Evolutionary conservation across 2,888 invertebrate genomes (phyloP), one percentile per base, ranked within the genome.

Genomic region (Rotaria magnacalcarata): DNA sequence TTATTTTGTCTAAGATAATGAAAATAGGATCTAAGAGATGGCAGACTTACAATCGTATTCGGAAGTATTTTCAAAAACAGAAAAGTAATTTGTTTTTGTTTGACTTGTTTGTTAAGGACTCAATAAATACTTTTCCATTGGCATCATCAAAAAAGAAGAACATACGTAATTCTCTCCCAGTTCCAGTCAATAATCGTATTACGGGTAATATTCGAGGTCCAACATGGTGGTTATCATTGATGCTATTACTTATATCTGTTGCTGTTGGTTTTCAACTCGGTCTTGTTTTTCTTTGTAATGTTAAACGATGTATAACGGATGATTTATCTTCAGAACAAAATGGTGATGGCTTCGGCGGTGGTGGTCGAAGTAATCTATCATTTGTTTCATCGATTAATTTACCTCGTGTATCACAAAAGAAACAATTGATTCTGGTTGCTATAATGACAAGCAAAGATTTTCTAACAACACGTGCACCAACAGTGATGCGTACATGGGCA

Each of bases 371-470:
- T 10, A 67, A 67, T 19, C 14, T 24, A 10, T n/a, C n/a, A 80
- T 24, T 41, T 24, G 24, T 67, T 6, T 34, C 21, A 47, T 47
- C 80, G n/a, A 14, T 80, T n/a, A 80, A 80, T 80, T 10, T 80
- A 47, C 47, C 43, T 11, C 80, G 80, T 80, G 80, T 80, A 43
- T n/a, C 47, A 47, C n/a, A n/a, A 27, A 58, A 85, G 16, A 87
- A 87, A 85, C 87, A 88, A 84, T 87, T 90, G n/a, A 84, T 90
- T 19, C 95, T 96, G 90, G 95, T 96, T 88, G 98, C 97, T 85
- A 96, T 98, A 19, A 97, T 98, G 97, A 97, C 98, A 2, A 97
- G 98, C 2, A 94, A 95, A 89, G 95, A 95, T 90, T 99, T 96
- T 91, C 93, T 99, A 87, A 93, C 94, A 88, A 94, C 94, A 6